These are phyloP conservation scores for Phyllotreta cruciferae DNA, from an alignment of 2,888 invertebrate genomes.

Conservation along the genomic window DNA sequence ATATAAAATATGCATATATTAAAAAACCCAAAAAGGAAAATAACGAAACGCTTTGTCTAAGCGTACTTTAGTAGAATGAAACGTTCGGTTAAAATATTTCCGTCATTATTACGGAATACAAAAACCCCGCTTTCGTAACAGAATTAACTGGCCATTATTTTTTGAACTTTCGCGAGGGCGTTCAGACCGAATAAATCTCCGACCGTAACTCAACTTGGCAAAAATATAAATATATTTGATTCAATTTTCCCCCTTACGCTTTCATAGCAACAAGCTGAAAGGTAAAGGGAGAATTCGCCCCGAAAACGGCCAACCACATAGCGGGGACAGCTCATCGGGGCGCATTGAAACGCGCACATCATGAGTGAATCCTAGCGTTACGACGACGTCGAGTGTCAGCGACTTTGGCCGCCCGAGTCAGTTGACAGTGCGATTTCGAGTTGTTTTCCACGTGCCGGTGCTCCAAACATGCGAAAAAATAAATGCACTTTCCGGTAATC, in stretches of 20 bases:
- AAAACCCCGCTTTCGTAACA: not conserved
- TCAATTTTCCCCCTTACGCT: conserved; percentile 12
- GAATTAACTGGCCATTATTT: not conserved
- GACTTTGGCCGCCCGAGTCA: conserved; percentile 32
- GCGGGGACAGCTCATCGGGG: conserved; percentile 19
- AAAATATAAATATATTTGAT: conserved; percentile 14
- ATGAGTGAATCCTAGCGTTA: conserved; percentile 40
- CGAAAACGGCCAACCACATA: conserved; percentile 16
- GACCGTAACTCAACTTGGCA: conserved; percentile 2
- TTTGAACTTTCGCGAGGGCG: conserved; percentile 1
- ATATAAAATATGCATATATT: no score
- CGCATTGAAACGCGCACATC: conserved; percentile 45
- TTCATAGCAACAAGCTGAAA: conserved; percentile 16
- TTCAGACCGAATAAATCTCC: not conserved
- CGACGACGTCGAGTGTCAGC: conserved; percentile 36
- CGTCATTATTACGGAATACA: no score
- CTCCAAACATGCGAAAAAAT: conserved; percentile 25
- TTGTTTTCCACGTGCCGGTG: not conserved
- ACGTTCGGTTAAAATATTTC: no score
- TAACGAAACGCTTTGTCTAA: no score
- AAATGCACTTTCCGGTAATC: conserved; percentile 22
- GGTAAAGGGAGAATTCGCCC: conserved; percentile 2
- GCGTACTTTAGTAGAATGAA: no score
- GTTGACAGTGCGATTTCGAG: conserved; percentile 34
- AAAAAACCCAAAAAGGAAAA: no score